Percentiles rank a stretch among this genome's conserved stretches.
These are phyloP conservation scores for Drosophila atripex DNA, from an alignment of 2,888 invertebrate genomes.

Conservation along the genomic window DNA sequence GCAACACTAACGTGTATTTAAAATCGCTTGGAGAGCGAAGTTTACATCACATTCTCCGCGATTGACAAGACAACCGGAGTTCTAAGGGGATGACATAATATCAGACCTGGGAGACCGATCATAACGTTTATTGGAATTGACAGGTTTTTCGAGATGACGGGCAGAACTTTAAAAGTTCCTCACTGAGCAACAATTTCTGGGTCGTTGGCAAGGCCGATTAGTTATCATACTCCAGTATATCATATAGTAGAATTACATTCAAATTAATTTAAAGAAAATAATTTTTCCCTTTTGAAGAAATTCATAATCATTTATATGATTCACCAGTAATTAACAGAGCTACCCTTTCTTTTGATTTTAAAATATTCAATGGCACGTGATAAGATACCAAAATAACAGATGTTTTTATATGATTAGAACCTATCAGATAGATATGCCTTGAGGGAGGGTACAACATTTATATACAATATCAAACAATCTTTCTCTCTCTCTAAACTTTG, in stretches of 20 bases:
- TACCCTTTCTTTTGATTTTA: neutral
- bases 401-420: neutral
- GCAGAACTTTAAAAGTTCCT: neutral
- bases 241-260: no score
- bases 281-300: no score
- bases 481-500: neutral
- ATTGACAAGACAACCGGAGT: conserved; percentile 20
- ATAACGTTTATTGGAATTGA: neutral
- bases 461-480: no score
- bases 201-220: neutral
- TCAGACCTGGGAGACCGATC: neutral
- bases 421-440: neutral
- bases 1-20: conserved; percentile 1
- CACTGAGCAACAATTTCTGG: neutral
- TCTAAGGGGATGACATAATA: conserved; percentile 30
- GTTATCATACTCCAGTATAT: neutral
- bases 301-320: neutral
- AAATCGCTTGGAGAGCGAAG: conserved; percentile 3
- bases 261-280: no score
- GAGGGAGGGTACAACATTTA: neutral
- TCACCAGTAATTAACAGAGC: neutral
- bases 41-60: conserved; percentile 23
- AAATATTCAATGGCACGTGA: neutral
- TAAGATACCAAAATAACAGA: neutral
- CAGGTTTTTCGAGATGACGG: neutral